Percentiles rank a stretch among this genome's conserved stretches.
Conservation (phyloP, 2,113 vertebrate genomes). For the Hippocampus guttulatus region DNA sequence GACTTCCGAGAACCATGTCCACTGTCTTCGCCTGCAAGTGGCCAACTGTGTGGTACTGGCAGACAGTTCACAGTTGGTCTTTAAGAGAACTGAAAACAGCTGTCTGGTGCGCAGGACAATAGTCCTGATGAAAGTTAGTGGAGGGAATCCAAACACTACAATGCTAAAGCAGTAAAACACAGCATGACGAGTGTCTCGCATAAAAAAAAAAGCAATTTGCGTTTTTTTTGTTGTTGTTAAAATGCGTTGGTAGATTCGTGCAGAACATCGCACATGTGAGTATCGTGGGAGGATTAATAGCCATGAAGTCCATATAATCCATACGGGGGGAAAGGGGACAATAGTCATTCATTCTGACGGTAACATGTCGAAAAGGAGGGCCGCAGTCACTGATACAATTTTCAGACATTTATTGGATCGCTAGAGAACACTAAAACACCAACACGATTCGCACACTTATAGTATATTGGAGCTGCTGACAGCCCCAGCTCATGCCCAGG, state of each 20-base stretch:
- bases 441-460: not conserved
- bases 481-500: no score
- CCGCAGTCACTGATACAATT: not conserved
- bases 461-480: not conserved
- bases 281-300: not conserved
- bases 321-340: not conserved
- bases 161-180: not conserved
- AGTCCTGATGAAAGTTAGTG: not conserved
- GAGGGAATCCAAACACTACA: not conserved
- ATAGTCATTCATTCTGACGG: not conserved
- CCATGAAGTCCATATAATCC: not conserved
- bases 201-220: not conserved
- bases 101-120: not conserved
- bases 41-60: not conserved
- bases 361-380: not conserved
- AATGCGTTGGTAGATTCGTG: not conserved
- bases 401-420: not conserved
- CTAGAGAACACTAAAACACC: not conserved
- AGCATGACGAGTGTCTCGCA: not conserved
- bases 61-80: not conserved
- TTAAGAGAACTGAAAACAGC: constrained; percentile 1
- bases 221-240: not conserved
- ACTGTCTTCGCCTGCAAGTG: not conserved
- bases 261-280: not conserved
- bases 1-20: not conserved